These are phyloP conservation scores for Pyralis farinalis DNA, from an alignment of 2,888 invertebrate genomes.

Conservation along the genomic window DNA sequence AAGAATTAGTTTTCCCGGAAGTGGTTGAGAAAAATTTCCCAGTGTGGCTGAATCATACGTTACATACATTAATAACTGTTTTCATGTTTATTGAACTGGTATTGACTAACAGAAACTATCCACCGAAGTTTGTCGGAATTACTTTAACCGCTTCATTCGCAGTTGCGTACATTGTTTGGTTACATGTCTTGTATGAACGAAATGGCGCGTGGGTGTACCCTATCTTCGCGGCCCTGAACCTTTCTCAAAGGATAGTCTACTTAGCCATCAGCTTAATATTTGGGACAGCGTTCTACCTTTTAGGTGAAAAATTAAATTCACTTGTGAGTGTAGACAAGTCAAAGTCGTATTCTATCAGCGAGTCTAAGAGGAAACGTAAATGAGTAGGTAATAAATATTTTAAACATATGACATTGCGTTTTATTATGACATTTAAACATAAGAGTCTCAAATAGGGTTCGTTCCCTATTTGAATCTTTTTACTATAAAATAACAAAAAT, in stretches of 20 bases:
- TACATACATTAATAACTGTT: slow-evolving; percentile 91
- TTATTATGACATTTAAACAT: too few species aligned
- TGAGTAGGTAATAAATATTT: slow-evolving; percentile 2
- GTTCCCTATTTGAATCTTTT: too few species aligned
- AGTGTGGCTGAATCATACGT: slow-evolving; percentile 92
- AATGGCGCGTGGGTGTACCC: slow-evolving; percentile 95
- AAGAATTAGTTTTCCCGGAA: slow-evolving; percentile 93
- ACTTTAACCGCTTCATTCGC: slow-evolving; percentile 80
- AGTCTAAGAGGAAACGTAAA: slow-evolving; percentile 20
- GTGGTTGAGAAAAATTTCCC: slow-evolving; percentile 90
- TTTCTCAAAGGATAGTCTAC: slow-evolving; percentile 14
- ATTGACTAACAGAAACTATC: slow-evolving; percentile 86
- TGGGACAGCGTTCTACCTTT: slow-evolving; percentile 81
- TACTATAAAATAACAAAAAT: too few species aligned
- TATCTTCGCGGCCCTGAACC: slow-evolving; percentile 82
- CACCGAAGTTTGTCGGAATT: slow-evolving; percentile 83
- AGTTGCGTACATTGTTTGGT: slow-evolving; percentile 85
- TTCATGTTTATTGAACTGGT: slow-evolving; percentile 88
- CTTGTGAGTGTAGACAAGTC: slow-evolving; percentile 76
- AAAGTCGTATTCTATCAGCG: slow-evolving; percentile 17
- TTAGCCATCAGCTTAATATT: slow-evolving; percentile 81
- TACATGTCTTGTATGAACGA: slow-evolving; percentile 84
- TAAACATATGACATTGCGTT: too few species aligned
- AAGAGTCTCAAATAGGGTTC: too few species aligned
- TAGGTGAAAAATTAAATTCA: slow-evolving; percentile 87